Base-by-base conservation (phyloP, 2,113 vertebrate species). In the Gnathonemus echidnorhynchus region DNA sequence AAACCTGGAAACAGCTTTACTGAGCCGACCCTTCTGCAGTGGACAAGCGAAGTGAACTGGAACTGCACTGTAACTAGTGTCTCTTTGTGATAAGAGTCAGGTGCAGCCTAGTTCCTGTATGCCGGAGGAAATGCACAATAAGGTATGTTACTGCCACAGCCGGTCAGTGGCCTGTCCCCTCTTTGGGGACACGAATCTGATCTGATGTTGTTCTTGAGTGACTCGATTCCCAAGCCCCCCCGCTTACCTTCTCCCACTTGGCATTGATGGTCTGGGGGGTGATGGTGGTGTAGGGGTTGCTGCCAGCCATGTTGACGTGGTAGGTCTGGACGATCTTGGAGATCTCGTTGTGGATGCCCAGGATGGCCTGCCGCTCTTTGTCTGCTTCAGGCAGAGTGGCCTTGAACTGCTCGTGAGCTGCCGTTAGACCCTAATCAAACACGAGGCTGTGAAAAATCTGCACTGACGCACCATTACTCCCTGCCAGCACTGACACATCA, bases 321-420 rank as follows among this genome's bases (percentile, higher is more conserved):
- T 99, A 99, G 3, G 97, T 99, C 94, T 99, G 98, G 62, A 98
- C 98, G 1, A 99, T 99, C 96, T 99, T 99, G 89, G 97, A 94
- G 6, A 99, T 98, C 95, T 99, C 98, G 0, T 98, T 99, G 92
- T 99, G 98, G 93, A 99, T 99, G 89, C 98, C 98, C 91, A 99
- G 95, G 93, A 99, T 99, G 93, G 98, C 97, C 94, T 96, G 96
- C 66, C 98, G 95, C 91, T 99, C 98, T 91, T 99, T 99, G 95
- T 99, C 98, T 0, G 98, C 98, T 92, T 99, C 98, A 0, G 98
- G 98, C 90, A 99, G 96, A 0, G 98, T 99, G 90, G 98, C 98
- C 93, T 99, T 99, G 95, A 99, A 99, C 95, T 99, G 98, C 92
- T 99, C 98, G 0, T 99, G 98, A 80, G 98, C 98, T 48, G 98